Percentiles rank a stretch among this genome's conserved stretches.
These are phyloP conservation scores for Anthoscopus minutus DNA, from an alignment of 2,113 vertebrate genomes.

Conservation along the genomic window DNA sequence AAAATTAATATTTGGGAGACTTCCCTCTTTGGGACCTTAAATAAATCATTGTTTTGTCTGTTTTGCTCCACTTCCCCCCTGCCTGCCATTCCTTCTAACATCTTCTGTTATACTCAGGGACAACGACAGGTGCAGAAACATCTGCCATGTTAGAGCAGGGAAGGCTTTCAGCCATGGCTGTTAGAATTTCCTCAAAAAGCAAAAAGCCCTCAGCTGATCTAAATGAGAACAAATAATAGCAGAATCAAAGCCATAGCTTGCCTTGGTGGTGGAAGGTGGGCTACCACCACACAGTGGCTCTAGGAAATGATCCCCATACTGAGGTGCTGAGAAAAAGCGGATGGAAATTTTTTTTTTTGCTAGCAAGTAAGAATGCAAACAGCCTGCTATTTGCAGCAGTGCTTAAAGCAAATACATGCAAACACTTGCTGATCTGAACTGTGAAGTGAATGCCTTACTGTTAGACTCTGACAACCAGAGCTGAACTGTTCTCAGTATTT, in stretches of 20 bases:
- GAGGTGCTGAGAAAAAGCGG: background rate
- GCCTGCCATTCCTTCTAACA: background rate
- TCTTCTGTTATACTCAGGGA: background rate
- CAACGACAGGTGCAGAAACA: background rate
- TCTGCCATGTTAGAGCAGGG: background rate
- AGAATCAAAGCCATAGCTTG: background rate
- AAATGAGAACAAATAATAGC: background rate
- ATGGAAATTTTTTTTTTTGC: background rate
- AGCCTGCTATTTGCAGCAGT: background rate
- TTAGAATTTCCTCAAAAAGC: background rate
- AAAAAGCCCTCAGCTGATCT: background rate
- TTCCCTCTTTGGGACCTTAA: background rate
- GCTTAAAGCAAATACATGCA: background rate
- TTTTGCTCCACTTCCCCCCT: background rate
- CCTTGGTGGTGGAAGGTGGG: background rate
- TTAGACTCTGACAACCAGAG: background rate
- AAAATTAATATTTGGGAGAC: constrained; percentile 36
- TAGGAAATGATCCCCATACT: background rate
- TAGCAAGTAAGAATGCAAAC: background rate
- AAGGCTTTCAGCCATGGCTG: background rate
- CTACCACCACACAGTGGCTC: background rate
- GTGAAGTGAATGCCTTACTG: background rate
- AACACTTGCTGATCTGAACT: background rate
- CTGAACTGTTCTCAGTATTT: background rate
- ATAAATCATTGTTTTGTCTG: background rate